phyloP scores from a whole-genome alignment of 2,888 invertebrate genomes.

The Pseudococcus jackbeardsleyi region DNA sequence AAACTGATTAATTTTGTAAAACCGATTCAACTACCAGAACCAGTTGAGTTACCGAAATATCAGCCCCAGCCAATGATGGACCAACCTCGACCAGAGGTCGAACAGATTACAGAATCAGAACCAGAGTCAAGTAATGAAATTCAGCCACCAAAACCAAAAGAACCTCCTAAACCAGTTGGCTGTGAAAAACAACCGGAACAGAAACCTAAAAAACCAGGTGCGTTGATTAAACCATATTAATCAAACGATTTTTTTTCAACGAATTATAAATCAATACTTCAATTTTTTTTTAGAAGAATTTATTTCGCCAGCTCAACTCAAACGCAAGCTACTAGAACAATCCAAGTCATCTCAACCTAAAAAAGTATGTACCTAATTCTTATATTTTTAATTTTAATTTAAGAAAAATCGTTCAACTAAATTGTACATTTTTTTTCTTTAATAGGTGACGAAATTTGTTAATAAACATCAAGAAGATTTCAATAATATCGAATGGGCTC shows the following conservation, averaged over 20 bases:
- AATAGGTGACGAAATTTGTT: constrained; percentile 28
- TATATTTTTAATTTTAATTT: neutral
- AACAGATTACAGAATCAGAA: constrained; percentile 23
- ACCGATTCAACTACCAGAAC: constrained; percentile 69
- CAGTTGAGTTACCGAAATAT: neutral
- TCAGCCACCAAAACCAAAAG: neutral
- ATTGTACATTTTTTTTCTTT: neutral
- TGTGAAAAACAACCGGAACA: neutral
- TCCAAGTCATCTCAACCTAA: neutral
- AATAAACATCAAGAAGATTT: constrained; percentile 73
- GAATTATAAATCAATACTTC: too few relatives aligned
- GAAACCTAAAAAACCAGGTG: neutral
- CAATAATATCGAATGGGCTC: constrained; percentile 79
- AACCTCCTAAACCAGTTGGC: neutral
- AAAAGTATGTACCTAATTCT: neutral
- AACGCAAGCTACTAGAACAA: neutral
- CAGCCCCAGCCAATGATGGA: neutral
- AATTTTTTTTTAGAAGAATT: constrained; percentile 16
- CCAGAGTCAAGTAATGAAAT: neutral
- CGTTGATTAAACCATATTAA: neutral
- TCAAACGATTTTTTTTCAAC: neutral
- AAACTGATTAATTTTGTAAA: constrained; percentile 82
- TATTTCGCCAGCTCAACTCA: constrained; percentile 6
- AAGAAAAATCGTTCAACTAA: neutral
- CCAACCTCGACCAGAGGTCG: neutral